Percentiles rank a stretch among this genome's conserved stretches.
Conservation (phyloP, 1,140 invertebrate species). For the Lasioglossum albipes region DNA sequence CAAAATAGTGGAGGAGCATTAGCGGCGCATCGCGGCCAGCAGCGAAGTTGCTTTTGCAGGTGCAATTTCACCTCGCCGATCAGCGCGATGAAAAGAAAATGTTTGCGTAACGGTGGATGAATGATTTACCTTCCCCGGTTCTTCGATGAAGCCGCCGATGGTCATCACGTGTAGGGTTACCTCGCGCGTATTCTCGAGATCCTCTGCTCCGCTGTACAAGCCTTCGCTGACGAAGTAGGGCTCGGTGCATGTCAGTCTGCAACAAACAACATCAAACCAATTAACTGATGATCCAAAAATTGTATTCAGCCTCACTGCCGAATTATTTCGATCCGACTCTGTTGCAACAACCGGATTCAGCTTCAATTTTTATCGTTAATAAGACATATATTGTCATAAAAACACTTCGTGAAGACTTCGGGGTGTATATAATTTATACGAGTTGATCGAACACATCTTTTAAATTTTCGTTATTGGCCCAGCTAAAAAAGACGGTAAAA, state of each 20-base stretch:
- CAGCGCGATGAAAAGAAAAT: constrained; percentile 17
- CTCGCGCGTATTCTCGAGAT: constrained; percentile 81
- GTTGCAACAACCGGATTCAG: too few species aligned
- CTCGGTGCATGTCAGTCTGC: constrained; percentile 84
- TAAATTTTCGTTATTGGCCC: too few species aligned
- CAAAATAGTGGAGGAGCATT: constrained; percentile 12
- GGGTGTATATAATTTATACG: too few species aligned
- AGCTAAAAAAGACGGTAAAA: too few species aligned
- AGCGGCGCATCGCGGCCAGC: constrained; percentile 4
- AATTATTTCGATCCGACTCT: too few species aligned
- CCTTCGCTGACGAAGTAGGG: constrained; percentile 92
- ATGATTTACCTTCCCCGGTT: constrained; percentile 64
- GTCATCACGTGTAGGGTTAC: constrained; percentile 84
- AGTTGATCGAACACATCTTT: too few species aligned
- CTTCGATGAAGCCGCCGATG: constrained; percentile 77
- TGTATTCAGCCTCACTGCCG: too few species aligned
- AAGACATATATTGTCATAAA: too few species aligned
- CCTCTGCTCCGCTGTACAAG: constrained; percentile 82
- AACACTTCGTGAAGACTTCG: too few species aligned
- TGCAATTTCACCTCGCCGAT: constrained; percentile 14
- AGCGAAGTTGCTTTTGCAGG: background rate
- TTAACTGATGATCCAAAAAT: constrained; percentile 14
- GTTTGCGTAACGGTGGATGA: constrained; percentile 17
- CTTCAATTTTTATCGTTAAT: too few species aligned
- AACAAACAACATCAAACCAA: constrained; percentile 32